A percentile compares a stretch with the other conserved stretches of the same genome.
Conservation (phyloP, 2,888 invertebrate genomes). For the Stratiomys singularior region DNA sequence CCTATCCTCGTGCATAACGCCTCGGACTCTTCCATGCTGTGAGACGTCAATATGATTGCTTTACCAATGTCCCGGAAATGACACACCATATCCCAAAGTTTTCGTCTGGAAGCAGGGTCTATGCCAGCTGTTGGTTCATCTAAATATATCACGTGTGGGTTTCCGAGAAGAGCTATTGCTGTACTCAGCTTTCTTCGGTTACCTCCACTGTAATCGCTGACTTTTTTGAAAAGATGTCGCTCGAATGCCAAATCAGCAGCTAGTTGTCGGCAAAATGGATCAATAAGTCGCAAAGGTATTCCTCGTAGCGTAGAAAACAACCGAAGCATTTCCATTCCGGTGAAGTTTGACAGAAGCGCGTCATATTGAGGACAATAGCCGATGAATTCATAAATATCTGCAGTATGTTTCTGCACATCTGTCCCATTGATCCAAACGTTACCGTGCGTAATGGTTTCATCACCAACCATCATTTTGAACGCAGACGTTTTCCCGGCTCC, state of each 20-base stretch:
- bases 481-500: constrained; percentile 85
- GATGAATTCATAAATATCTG: constrained; percentile 68
- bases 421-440: constrained; percentile 72
- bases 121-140: constrained; percentile 69
- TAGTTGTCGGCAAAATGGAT: constrained; percentile 63
- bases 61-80: constrained; percentile 75
- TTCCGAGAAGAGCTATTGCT: constrained; percentile 75
- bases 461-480: constrained; percentile 86
- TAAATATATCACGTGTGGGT: constrained; percentile 73
- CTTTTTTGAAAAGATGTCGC: constrained; percentile 71
- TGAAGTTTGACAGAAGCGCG: constrained; percentile 72
- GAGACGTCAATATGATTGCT: constrained; percentile 82
- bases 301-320: constrained; percentile 73
- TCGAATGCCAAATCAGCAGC: constrained; percentile 69
- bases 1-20: constrained; percentile 79
- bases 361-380: constrained; percentile 75
- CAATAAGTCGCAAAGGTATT: constrained; percentile 59
- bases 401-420: constrained; percentile 66
- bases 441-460: constrained; percentile 74
- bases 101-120: constrained; percentile 81
- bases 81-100: constrained; percentile 80
- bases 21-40: constrained; percentile 86
- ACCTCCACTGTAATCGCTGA: constrained; percentile 72
- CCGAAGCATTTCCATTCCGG: constrained; percentile 72
- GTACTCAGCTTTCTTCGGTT: constrained; percentile 77